Base-by-base conservation (phyloP, 37 sponge, comb jelly and placozoan species). In the Lycopodina hypogea region DNA sequence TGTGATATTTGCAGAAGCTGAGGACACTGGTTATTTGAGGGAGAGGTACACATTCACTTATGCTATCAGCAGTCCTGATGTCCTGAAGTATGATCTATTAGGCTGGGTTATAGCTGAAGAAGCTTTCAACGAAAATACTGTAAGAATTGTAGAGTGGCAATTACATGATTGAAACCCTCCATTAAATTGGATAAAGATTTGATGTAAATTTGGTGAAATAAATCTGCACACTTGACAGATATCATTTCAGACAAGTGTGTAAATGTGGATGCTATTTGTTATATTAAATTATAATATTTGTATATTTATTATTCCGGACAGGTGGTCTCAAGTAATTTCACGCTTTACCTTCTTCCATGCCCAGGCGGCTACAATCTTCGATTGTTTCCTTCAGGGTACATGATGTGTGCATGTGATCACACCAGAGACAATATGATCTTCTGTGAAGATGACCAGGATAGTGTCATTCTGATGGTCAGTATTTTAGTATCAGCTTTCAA, bases 401-500 rank as follows among this genome's bases (percentile, higher is more conserved):
- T 39, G 61, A 38, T n/a, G n/a, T 76, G 61, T 26, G 59, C 42
- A 21, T 86, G 86, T 64, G 23, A 59, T 18, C 56, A 74, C 39
- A 37, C 37, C 33, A 51, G 29, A 17, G 23, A 50, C 0, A 28
- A 86, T 12, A 59, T 86, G 1, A 17, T 86, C 38, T 38, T 40
- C 28, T 86, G 86, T 79, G 79, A 86, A 38, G 68, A 79, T 32
- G 75, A 86, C 35, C 86, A 86, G 38, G 80, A 79, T 42, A 74
- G 56, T 40, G 45, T 86, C 0, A 45, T 86, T 22, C 50, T 79
- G 6, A 74, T 38, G 58, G 79, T 85, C 4, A 60, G 66, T 48
- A 56, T 33, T 55, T 7, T 45, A 51, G 17, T 37, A 41, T 3
- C 32, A 11, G 9, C 22, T 14, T 37, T 37, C 37, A 69, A 29